Base-by-base conservation (phyloP, 2,113 vertebrate genomes). In the Carettochelys insculpta region DNA sequence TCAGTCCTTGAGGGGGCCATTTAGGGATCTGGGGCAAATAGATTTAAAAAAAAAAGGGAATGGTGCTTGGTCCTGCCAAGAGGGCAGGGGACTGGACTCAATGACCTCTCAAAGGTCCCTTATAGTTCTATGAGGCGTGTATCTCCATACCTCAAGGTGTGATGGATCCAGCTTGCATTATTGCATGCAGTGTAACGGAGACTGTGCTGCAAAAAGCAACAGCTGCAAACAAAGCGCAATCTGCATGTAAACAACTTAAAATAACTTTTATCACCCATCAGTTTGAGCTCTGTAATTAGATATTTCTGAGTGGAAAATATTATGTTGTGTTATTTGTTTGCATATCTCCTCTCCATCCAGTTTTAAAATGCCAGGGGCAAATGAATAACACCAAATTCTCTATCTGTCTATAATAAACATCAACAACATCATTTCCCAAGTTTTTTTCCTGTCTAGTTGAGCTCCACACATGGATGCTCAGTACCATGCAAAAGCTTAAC, bases 251-350 rank as follows among this genome's bases (percentile, higher is more conserved):
- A 96, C 41, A 89, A 91, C 89, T 93, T 94, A 93, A 96, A 96
- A 97, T 96, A 97, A 96, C 97, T 97, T 96, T 94, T 92, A 89
- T 93, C 94, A 97, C 94, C 96, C 92, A 92, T 95, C 93, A 95
- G 94, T 93, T 96, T 97, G 96, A 96, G 91, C 97, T 97, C 97
- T 96, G 92, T 96, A 96, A 97, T 97, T 97, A 94, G 94, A 89
- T 91, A 87, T 95, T 82, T 86, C 92, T 77, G 90, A 95, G 83
- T 91, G 92, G 91, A 95, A 86, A 92, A 88, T 92, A 91, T 56
- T 68, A 94, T 92, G 88, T 96, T 96, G 94, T 94, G 85, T 76
- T 97, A 96, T 95, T 96, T 97, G 94, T 97, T 97, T 94, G 94
- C 94, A 95, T 95, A 95, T 96, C 91, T 88, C 94, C 94, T 94